A percentile compares a stretch with the other conserved stretches of the same genome.
Conservation (phyloP, 1,140 invertebrate genomes). For the Dufourea novaeangliae region DNA sequence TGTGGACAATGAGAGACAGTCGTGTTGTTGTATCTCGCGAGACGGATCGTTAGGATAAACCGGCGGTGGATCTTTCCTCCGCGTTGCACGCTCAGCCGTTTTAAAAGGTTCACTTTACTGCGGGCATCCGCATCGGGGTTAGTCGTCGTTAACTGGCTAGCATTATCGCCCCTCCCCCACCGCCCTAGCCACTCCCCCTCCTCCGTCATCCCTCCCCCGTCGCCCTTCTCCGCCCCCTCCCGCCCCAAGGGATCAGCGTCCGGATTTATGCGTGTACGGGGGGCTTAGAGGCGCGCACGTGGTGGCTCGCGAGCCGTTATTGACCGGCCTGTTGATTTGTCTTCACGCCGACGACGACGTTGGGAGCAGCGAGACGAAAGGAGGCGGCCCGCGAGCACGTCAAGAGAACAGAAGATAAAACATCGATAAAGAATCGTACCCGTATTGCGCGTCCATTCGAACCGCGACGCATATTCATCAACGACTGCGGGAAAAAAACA, state of each 20-base stretch:
- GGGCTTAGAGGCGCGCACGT: not conserved
- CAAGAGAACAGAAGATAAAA: slow-evolving; percentile 15
- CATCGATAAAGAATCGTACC: slow-evolving; percentile 19
- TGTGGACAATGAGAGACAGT: slow-evolving; percentile 40
- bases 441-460: not conserved
- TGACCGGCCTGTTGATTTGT: not conserved
- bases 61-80: not conserved
- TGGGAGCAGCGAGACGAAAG: not conserved
- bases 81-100: not conserved
- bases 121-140: not conserved
- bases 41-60: slow-evolving; percentile 33
- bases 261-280: not conserved
- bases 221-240: no score
- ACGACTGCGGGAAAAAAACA: not conserved
- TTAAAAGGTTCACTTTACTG: not conserved
- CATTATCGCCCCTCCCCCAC: slow-evolving; percentile 3
- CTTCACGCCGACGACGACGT: not conserved
- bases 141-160: slow-evolving; percentile 10
- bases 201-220: no score
- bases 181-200: no score
- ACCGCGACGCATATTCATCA: slow-evolving; percentile 8
- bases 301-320: not conserved
- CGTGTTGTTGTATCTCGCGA: slow-evolving; percentile 51
- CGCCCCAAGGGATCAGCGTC: not conserved
- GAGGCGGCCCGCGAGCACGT: not conserved